Conservation (phyloP, 1,140 invertebrate species). For the Trinorchestia longiramus region DNA sequence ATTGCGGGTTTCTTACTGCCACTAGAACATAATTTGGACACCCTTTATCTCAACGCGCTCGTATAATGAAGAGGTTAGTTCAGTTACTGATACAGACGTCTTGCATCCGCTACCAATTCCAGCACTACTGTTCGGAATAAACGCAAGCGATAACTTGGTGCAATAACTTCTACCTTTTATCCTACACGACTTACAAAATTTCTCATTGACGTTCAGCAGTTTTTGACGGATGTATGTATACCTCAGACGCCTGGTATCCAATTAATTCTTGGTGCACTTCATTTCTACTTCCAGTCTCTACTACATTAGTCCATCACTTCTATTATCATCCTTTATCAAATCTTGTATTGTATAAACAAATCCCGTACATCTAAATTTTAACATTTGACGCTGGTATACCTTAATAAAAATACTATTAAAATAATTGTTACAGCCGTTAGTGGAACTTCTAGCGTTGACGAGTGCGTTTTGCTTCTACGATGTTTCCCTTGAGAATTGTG, state of each 20-base stretch:
- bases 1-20: neutral
- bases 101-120: neutral
- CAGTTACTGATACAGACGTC: neutral
- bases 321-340: neutral
- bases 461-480: neutral
- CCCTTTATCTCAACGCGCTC: neutral
- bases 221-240: neutral
- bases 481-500: neutral
- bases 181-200: neutral
- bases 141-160: neutral
- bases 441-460: neutral
- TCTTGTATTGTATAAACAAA: neutral
- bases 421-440: neutral
- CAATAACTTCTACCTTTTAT: neutral
- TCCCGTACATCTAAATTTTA: neutral
- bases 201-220: neutral
- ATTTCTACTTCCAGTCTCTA: neutral
- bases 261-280: neutral
- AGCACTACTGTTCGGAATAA: neutral
- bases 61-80: neutral
- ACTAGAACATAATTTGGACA: neutral
- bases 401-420: neutral
- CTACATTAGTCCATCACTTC: neutral
- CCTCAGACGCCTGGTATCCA: neutral
- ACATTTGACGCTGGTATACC: neutral